Evolutionary conservation across 23 tunicate genomes (phyloP).

Genomic region (Styela plicata): DNA sequence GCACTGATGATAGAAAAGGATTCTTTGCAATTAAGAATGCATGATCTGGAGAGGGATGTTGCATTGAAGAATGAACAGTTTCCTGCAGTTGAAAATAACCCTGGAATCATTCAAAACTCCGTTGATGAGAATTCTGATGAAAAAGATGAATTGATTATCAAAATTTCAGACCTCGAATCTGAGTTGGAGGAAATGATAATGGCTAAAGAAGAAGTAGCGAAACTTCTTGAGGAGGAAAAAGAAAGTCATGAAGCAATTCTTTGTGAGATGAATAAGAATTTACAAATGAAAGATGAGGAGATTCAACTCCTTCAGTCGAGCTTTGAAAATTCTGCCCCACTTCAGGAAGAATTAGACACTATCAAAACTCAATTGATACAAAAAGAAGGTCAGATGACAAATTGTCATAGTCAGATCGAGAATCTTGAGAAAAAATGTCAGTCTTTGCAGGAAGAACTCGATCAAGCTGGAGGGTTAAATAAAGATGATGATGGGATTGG

Average conservation of each 20-base stretch:
- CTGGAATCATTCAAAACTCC: too few relatives aligned
- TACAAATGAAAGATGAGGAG: neutral
- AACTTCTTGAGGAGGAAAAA: neutral
- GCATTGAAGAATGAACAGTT: neutral
- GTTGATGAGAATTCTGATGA: neutral
- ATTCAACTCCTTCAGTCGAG: neutral
- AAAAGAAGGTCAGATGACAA: neutral
- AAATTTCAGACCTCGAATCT: slow-evolving; percentile 1
- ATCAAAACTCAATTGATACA: neutral
- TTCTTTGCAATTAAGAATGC: neutral
- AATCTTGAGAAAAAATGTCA: neutral
- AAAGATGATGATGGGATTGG: slow-evolving; percentile 21
- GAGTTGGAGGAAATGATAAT: slow-evolving; percentile 9
- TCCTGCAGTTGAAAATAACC: neutral
- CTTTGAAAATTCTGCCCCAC: neutral
- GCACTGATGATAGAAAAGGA: neutral
- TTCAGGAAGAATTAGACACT: neutral
- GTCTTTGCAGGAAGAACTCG: neutral
- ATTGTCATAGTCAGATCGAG: neutral
- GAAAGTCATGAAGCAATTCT: neutral
- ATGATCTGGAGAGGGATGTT: neutral
- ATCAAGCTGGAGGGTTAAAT: neutral
- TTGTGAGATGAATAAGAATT: neutral
- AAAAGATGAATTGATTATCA: slow-evolving; percentile 3
- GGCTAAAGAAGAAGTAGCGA: neutral